Base-by-base conservation (phyloP, 2,888 invertebrate species). In the Coelopa pilipes region DNA sequence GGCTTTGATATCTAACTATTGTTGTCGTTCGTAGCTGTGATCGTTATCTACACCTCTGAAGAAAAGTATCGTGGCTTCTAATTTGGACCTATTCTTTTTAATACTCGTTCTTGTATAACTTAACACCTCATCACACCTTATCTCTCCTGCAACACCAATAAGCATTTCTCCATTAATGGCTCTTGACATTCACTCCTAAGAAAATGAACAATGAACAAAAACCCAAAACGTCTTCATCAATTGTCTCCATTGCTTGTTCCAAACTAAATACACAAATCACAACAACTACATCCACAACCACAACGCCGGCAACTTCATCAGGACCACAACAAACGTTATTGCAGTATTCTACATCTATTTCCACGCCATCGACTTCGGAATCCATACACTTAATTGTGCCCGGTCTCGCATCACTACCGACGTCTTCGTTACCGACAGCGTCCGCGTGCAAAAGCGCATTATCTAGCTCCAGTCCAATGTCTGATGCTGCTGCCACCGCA, bases 271-370 rank as follows among this genome's bases (percentile, higher is more conserved):
- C 85, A 76, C 82, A 84, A 71, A 85, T 84, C 53, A 83, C 83
- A 66, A 85, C 86, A 50, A 85, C 86, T 9, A 85, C 86, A 76
- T 83, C 83, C 63, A 85, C 85, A 45, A 85, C 82, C 71, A 85
- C 85, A 13, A 85, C 86, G 72, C 85, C 85, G 75, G 85, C 85
- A 75, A 79, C 74, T 15, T 63, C 65, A 19, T 17, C 45, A 10
- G 65, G 13, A 55, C 63, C 71, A 34, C 70, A 70, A 70, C 62
- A 24, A 62, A 24, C 21, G 34, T 62, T n/a, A 12, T 62, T 34
- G n/a, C 53, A 53, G n/a, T n/a, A 53, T 53, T 53, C 53, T 3
- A 53, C 2, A 10, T 34, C 34, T 4, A 34, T 34, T 34, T 34
- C 34, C 34, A 70, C 65, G 15, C 55, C 63, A 63, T 47, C 50